Percentiles rank a stretch among this genome's conserved stretches.
phyloP scores from a whole-genome alignment of 2,888 invertebrate species.

The Phyllotreta cruciferae region DNA sequence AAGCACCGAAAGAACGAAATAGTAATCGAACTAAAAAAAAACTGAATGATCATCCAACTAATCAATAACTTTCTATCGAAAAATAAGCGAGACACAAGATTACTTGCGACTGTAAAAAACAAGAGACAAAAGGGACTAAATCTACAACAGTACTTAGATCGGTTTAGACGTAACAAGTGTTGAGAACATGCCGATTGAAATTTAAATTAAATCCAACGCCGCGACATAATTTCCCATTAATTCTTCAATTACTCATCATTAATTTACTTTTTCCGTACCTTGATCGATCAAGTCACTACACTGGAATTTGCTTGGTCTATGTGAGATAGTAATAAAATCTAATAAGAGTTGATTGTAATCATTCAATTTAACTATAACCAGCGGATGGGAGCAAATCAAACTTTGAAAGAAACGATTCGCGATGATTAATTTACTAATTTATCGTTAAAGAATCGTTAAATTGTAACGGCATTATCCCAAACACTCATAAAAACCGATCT shows the following conservation, averaged over 20 bases:
- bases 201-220: no score
- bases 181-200: background rate
- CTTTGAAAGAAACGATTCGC: no score
- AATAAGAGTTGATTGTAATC: no score
- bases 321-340: no score
- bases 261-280: no score
- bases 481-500: constrained; percentile 27
- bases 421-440: no score
- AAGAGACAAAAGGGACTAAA: constrained; percentile 44
- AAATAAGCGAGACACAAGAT: constrained; percentile 49
- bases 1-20: constrained; percentile 21
- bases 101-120: constrained; percentile 46
- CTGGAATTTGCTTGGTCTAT: no score
- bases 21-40: constrained; percentile 29
- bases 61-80: constrained; percentile 57
- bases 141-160: constrained; percentile 45
- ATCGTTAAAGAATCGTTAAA: no score
- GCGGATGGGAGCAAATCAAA: background rate
- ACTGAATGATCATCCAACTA: constrained; percentile 51
- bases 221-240: no score
- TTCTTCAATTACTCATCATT: no score
- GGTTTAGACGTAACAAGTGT: constrained; percentile 4
- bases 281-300: no score
- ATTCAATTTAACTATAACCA: background rate
- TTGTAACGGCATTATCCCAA: no score